A percentile compares a stretch with the other conserved stretches of the same genome.
Evolutionary conservation across 2,888 invertebrate species (phyloP).

Genomic region (Perithous albicinctus): DNA sequence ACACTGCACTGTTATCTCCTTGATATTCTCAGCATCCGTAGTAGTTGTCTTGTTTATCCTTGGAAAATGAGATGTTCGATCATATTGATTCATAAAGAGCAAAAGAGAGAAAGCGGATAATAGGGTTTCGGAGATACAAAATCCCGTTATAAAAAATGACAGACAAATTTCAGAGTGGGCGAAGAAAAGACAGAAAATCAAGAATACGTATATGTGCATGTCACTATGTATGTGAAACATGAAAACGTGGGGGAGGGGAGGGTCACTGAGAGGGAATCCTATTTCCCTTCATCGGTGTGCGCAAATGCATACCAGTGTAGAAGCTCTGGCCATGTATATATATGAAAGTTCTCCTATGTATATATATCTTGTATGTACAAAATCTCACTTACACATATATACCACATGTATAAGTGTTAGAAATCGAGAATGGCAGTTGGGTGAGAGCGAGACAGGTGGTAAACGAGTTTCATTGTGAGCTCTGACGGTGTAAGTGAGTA

Average conservation of each 20-base stretch:
- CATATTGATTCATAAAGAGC: constrained; percentile 36
- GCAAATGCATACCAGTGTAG: constrained; percentile 48
- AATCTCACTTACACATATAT: constrained; percentile 12
- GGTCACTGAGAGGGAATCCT: constrained; percentile 31
- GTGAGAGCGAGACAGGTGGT: constrained; percentile 33
- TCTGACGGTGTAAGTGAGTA: constrained; percentile 6
- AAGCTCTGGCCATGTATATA: constrained; percentile 43
- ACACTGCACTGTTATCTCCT: constrained; percentile 22
- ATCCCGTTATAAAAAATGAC: background rate
- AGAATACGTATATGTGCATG: background rate
- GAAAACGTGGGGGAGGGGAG: constrained; percentile 19
- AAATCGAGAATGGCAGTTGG: constrained; percentile 36
- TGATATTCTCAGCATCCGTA: constrained; percentile 15
- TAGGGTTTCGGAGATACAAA: background rate
- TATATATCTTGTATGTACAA: constrained; percentile 14
- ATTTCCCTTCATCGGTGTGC: constrained; percentile 54
- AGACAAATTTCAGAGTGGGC: constrained; percentile 20
- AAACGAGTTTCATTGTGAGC: constrained; percentile 44
- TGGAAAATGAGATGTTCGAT: constrained; percentile 52
- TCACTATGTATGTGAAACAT: constrained; percentile 5
- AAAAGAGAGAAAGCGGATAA: background rate
- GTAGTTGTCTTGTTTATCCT: constrained; percentile 56
- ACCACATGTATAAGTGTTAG: constrained; percentile 29
- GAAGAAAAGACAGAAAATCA: constrained; percentile 29
- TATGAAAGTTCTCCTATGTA: constrained; percentile 34